Evolutionary conservation across 2,888 invertebrate species (phyloP).

Genomic region (Epistrophe eligans): DNA sequence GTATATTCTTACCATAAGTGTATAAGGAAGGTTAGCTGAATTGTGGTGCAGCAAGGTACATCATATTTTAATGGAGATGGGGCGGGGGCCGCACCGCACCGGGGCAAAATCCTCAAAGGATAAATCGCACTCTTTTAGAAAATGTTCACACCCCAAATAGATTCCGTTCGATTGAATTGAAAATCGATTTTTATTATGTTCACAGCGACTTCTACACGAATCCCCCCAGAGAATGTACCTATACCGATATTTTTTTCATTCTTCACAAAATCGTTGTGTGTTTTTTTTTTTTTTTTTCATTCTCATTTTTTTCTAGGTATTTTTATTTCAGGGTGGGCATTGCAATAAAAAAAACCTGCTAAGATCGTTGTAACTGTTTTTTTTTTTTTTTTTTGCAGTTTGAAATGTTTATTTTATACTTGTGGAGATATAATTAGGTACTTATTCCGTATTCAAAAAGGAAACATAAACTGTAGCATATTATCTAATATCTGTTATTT

Average conservation of each 20-base stretch:
- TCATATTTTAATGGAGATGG: neutral
- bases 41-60: neutral
- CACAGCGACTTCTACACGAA: conserved; percentile 62
- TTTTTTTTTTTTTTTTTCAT: neutral
- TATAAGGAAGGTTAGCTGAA: neutral
- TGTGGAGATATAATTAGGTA: neutral
- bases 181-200: conserved; percentile 76
- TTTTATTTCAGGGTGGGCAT: neutral
- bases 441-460: neutral
- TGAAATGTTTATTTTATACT: neutral
- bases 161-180: conserved; percentile 72
- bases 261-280: neutral
- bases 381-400: too few species aligned
- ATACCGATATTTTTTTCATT: neutral
- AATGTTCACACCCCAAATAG: conserved; percentile 74
- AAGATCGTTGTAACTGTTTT: neutral
- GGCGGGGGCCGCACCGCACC: neutral
- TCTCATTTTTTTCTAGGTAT: neutral
- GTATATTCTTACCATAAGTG: neutral
- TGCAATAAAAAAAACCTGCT: neutral
- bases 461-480: too few species aligned
- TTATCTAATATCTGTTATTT: too few species aligned
- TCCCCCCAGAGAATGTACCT: conserved; percentile 44
- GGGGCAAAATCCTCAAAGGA: conserved; percentile 60
- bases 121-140: conserved; percentile 71